Conservation (phyloP, 2,888 invertebrate species). For the Pteria penguin region DNA sequence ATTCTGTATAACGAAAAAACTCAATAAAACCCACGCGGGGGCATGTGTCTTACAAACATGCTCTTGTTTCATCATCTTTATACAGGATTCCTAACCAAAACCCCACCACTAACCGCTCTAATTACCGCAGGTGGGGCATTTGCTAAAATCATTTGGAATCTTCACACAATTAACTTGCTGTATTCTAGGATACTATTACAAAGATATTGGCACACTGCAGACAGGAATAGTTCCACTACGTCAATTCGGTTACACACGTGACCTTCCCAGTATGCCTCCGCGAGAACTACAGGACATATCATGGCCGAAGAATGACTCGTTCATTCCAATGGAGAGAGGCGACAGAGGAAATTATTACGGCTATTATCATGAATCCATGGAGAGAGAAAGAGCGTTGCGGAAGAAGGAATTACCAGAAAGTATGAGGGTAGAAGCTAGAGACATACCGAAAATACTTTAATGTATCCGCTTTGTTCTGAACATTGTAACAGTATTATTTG, state of each 20-base stretch:
- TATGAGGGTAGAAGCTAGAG: slow-evolving; percentile 59
- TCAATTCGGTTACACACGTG: slow-evolving; percentile 68
- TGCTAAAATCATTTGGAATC: too few species aligned
- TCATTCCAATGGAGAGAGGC: slow-evolving; percentile 62
- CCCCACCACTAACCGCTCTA: too few species aligned
- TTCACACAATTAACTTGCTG: background rate
- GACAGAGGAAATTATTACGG: slow-evolving; percentile 72
- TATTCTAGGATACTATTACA: slow-evolving; percentile 63
- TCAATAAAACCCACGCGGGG: too few species aligned
- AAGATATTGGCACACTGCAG: slow-evolving; percentile 66
- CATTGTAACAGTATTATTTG: too few species aligned
- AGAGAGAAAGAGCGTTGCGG: slow-evolving; percentile 59
- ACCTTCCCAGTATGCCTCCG: slow-evolving; percentile 68
- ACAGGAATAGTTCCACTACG: slow-evolving; percentile 61
- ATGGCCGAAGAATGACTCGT: slow-evolving; percentile 68
- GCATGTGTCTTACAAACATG: too few species aligned
- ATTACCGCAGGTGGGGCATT: too few species aligned
- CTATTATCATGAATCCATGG: slow-evolving; percentile 73
- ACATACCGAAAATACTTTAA: slow-evolving; percentile 62
- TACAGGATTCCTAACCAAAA: too few species aligned
- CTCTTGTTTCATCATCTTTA: too few species aligned
- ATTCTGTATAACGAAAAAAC: too few species aligned
- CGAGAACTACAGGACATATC: slow-evolving; percentile 64
- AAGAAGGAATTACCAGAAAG: slow-evolving; percentile 62
- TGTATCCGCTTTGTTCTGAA: too few species aligned